Base-by-base conservation (phyloP, 92 coral and sea anemone species). In the Micromussa lordhowensis region DNA sequence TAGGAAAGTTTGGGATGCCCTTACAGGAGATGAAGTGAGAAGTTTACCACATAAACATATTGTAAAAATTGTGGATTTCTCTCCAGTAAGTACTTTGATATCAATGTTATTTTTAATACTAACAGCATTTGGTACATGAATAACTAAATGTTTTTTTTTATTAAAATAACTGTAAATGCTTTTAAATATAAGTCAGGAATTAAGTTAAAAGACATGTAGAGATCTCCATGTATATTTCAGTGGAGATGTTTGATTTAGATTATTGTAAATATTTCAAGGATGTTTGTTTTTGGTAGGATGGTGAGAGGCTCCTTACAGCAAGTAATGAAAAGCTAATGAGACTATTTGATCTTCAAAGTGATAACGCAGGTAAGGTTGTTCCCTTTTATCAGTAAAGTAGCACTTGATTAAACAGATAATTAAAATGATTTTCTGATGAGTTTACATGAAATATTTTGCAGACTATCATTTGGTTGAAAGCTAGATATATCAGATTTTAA, bases 1-100 rank as follows among this genome's bases (percentile, higher is more conserved):
- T 55, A 96, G 99, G 55, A 97, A 97, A 91, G 92, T 97, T 71
- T 97, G 99, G 99, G 95, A 97, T 95, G 99, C 99, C 11, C 79
- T 95, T 16, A 26, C 91, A 49, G 99, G 99, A 30, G 98, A 97
- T 77, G 99, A 98, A 85, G 29, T 91, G 30, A 81, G 89, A 16
- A 94, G 94, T 84, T 88, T 98, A 78, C 93, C 98, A 24, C 99
- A 98, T 85, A 98, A 98, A 79, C 99, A 98, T 86, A 98, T 98
- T 83, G 99, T 98, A 21, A 98, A 95, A 82, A 94, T 98, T 84
- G 99, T 98, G n/a, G 98, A 98, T 91, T 98, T 98, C 78, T 98
- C 99, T 13, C 87, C 91, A 35, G 99, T 97, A 93, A 94, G 98
- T 88, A 14, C 34, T 24, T 18, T 49, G 21, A 22, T 58, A 63